Percentiles rank a stretch among this genome's conserved stretches.
Evolutionary conservation across 2,113 vertebrate species (phyloP).

Genomic region (Notothenia coriiceps): DNA sequence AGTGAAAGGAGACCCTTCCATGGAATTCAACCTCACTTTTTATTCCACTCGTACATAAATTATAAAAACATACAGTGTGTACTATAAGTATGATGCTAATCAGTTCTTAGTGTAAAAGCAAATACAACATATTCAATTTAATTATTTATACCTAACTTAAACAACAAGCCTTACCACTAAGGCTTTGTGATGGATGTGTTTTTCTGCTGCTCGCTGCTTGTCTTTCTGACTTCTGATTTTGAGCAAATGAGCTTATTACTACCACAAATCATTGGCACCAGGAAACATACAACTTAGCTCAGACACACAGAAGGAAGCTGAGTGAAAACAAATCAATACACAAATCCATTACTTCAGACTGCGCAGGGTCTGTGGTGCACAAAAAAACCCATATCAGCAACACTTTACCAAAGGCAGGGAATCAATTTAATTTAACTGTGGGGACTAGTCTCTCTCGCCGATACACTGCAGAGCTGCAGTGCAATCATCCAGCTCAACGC

Average conservation of each 20-base stretch:
- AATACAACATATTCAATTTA: not conserved
- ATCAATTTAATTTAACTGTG: constrained; percentile 43
- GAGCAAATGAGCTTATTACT: constrained; percentile 14
- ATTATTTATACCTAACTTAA: not conserved
- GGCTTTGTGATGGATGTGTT: not conserved
- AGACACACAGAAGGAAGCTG: constrained; percentile 1
- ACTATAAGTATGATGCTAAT: not conserved
- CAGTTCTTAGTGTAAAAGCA: not conserved
- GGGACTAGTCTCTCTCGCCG: constrained; percentile 32
- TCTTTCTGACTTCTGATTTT: not conserved
- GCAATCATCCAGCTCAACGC: constrained; percentile 36
- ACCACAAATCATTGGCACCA: not conserved
- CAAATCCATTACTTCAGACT: constrained; percentile 36
- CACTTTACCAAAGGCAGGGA: constrained; percentile 17
- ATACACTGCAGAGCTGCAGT: constrained; percentile 28
- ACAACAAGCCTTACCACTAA: not conserved
- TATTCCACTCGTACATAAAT: not conserved
- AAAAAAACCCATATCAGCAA: constrained; percentile 34
- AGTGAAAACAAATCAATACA: constrained; percentile 41
- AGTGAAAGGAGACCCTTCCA: not conserved
- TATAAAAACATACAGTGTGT: not conserved
- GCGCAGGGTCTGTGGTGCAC: not conserved
- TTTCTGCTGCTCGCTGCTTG: not conserved
- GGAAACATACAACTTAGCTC: constrained; percentile 19
- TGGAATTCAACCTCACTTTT: not conserved